A percentile compares a stretch with the other conserved stretches of the same genome.
Evolutionary conservation across 1,140 invertebrate genomes (phyloP).

Genomic region (Drosophila sucinea): DNA sequence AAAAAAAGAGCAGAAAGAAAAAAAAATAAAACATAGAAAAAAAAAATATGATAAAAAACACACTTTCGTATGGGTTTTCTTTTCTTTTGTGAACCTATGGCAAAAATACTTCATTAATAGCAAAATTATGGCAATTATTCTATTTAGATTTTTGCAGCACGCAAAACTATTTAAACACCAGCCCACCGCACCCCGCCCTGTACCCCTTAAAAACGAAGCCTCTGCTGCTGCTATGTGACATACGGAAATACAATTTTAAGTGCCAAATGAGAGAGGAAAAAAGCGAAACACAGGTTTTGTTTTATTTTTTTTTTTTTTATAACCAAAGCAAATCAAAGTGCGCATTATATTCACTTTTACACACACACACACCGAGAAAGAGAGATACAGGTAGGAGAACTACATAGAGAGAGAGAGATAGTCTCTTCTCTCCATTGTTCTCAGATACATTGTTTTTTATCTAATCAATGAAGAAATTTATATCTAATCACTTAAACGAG

Average conservation of each 20-base stretch:
- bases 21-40: slow-evolving; percentile 29
- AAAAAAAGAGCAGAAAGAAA: slow-evolving; percentile 8
- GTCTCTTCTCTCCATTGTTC: slow-evolving; percentile 30
- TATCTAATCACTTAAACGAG: slow-evolving; percentile 70
- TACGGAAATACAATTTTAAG: slow-evolving; percentile 58
- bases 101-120: too few species aligned
- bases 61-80: background rate
- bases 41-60: background rate
- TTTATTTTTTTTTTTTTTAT: slow-evolving; percentile 46
- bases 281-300: background rate
- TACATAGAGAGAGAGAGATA: slow-evolving; percentile 11
- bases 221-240: slow-evolving; percentile 31
- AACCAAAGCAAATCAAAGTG: slow-evolving; percentile 69
- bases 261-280: slow-evolving; percentile 58
- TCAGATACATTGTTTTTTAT: slow-evolving; percentile 48
- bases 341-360: slow-evolving; percentile 69
- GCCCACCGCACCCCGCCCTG: background rate
- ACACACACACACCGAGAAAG: slow-evolving; percentile 25
- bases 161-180: slow-evolving; percentile 3
- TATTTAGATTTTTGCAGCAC: background rate
- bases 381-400: background rate
- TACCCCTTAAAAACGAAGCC: slow-evolving; percentile 29
- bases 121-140: slow-evolving; percentile 1
- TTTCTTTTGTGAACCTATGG: background rate
- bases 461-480: slow-evolving; percentile 80